These are phyloP conservation scores for Hippolais icterina DNA, from an alignment of 2,113 vertebrate species.

Conservation along the genomic window DNA sequence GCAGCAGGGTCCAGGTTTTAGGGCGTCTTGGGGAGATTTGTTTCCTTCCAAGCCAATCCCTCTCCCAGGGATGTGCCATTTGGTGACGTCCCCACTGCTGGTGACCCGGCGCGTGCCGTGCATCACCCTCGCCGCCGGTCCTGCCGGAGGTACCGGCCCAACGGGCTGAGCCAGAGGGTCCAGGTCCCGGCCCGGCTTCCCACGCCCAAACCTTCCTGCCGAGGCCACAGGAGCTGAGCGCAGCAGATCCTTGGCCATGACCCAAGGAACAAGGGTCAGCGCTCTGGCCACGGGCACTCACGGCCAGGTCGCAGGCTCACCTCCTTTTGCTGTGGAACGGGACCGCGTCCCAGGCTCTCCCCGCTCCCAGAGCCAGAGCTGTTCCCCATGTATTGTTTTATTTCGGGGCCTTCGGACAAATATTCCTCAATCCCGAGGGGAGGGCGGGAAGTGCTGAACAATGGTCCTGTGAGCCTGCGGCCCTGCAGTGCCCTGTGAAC, in stretches of 20 bases:
- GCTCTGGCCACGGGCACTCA: rapidly evolving
- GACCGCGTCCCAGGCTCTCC: not conserved
- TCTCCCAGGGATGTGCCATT: not conserved
- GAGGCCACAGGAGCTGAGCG: not conserved
- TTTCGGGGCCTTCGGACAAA: not conserved
- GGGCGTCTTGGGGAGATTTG: not conserved
- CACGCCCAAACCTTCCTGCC: not conserved
- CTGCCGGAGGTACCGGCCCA: not conserved
- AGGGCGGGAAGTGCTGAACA: slow-evolving; percentile 52
- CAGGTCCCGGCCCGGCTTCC: not conserved
- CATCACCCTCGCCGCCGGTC: not conserved
- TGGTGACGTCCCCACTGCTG: rapidly evolving
- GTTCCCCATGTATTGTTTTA: slow-evolving; percentile 34
- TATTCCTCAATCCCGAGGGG: slow-evolving; percentile 23
- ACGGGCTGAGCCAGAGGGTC: not conserved
- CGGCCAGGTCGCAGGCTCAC: rapidly evolving
- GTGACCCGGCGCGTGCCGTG: rapidly evolving
- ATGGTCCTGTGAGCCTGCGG: not conserved
- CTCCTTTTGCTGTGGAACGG: not conserved
- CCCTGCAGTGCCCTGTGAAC: not conserved
- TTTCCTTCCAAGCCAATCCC: rapidly evolving
- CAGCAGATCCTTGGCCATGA: not conserved
- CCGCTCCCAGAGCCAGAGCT: not conserved
- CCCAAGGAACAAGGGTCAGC: not conserved
- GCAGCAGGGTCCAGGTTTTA: not conserved